phyloP scores from a whole-genome alignment of 2,888 invertebrate genomes.

The Dolichomitus sp. region DNA sequence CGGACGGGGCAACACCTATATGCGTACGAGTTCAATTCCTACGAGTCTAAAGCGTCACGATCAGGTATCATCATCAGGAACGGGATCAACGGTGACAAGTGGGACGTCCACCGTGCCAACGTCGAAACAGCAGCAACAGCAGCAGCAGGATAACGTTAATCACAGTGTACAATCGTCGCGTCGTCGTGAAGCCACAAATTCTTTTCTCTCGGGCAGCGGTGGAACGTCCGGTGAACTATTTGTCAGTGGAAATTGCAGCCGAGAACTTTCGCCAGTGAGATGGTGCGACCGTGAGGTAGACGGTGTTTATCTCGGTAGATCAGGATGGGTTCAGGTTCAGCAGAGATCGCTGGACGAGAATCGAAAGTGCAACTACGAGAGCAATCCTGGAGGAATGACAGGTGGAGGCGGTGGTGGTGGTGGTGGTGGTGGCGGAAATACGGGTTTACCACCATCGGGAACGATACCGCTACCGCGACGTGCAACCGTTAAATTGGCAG shows the following conservation, averaged over 20 bases:
- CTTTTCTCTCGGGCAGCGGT: conserved; percentile 84
- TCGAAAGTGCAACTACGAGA: conserved; percentile 84
- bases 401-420: conserved; percentile 67
- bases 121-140: conserved; percentile 71
- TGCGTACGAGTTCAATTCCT: conserved; percentile 79
- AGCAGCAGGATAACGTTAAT: conserved; percentile 74
- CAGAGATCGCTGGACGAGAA: conserved; percentile 88
- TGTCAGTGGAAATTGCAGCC: conserved; percentile 85
- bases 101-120: conserved; percentile 82
- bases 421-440: conserved; percentile 67
- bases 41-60: conserved; percentile 79
- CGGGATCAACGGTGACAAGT: conserved; percentile 66
- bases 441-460: conserved; percentile 75
- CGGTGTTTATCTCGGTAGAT: conserved; percentile 88
- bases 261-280: conserved; percentile 88
- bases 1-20: conserved; percentile 70
- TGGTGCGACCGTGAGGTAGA: conserved; percentile 89
- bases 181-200: conserved; percentile 79
- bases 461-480: conserved; percentile 85
- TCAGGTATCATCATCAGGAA: conserved; percentile 53
- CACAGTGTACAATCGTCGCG: conserved; percentile 76
- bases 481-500: conserved; percentile 87
- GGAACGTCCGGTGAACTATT: conserved; percentile 86
- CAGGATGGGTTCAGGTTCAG: conserved; percentile 88
- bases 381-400: conserved; percentile 45